Conservation (phyloP, 2,797 vertebrate species). For the Dendrocincla tyrannina region DNA sequence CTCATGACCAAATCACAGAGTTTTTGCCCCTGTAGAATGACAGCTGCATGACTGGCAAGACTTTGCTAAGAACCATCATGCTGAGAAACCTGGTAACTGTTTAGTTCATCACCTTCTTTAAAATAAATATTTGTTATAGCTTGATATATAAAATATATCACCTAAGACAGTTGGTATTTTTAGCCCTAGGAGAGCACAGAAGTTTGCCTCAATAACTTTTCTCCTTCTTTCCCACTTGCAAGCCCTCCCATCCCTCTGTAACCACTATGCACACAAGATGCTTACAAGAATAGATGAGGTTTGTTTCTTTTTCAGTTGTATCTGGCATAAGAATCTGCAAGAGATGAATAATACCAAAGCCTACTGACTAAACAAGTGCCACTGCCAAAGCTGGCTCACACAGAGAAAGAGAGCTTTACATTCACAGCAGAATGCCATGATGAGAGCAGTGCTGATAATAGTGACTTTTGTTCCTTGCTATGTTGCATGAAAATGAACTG, state of each 20-base stretch:
- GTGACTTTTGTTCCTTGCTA: neutral
- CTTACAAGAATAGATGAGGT: neutral
- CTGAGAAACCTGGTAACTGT: neutral
- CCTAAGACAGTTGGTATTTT: neutral
- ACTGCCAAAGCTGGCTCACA: neutral
- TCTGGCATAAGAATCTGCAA: neutral
- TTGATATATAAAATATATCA: neutral
- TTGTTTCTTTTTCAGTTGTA: neutral
- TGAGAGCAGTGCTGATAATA: neutral
- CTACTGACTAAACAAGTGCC: neutral
- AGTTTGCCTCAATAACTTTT: neutral
- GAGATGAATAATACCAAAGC: neutral
- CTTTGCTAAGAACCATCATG: neutral
- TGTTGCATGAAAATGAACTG: neutral
- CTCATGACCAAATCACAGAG: neutral
- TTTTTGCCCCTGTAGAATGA: neutral
- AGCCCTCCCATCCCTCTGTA: neutral
- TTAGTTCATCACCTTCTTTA: neutral
- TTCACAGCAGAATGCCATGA: neutral
- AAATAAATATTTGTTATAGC: neutral
- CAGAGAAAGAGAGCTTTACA: neutral
- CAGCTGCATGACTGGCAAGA: neutral
- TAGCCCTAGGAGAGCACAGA: neutral
- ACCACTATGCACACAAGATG: neutral
- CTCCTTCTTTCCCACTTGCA: neutral